Base-by-base conservation (phyloP, 2,888 invertebrate species). In the Lithophane semibrunnea region DNA sequence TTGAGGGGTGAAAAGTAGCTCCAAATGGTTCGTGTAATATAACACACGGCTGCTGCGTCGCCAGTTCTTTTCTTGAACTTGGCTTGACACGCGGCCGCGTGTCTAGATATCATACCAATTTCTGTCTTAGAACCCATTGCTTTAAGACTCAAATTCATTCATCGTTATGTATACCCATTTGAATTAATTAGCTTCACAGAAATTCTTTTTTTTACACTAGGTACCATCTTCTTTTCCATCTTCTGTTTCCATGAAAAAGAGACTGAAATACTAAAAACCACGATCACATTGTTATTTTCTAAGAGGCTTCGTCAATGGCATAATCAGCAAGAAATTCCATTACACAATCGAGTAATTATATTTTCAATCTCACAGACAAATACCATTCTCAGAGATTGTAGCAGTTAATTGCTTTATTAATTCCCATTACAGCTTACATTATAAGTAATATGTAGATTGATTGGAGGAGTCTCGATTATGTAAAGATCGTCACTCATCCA, bases 361-460 rank as follows among this genome's bases (percentile, higher is more conserved):
- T 8, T 42, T 16, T 13, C 37, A 37, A 37, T 37, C 37, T 37
- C 37, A 37, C 37, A 37, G 37, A 29, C 37, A 65, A 82, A 75
- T 70, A 70, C 44, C 10, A 56, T 76, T 82, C 83, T 66, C 65
- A 76, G 54, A 64, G 16, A 42, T 73, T 24, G 54, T 29, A 54
- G 29, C 13, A 16, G 9, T 44, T 63, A 82, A 82, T 75, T 63
- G 64, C 16, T 29, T 42, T 64, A 68, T 82, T 58, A 58, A 21
- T 80, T 75, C 64, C 58, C 64, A 69, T 75, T 64, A 60, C n/a
- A 68, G 52, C 16, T 79, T 24, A 21, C 60, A 52, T 58, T 76
- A 77, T 58, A 21, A 21, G 12, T 63, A 8, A 54, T 78, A 52
- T 77, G 56, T 47, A 37, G 5, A 77, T 56, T 49, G 4, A 37